phyloP scores from a whole-genome alignment of 1,140 invertebrate species.

The Samia ricini region DNA sequence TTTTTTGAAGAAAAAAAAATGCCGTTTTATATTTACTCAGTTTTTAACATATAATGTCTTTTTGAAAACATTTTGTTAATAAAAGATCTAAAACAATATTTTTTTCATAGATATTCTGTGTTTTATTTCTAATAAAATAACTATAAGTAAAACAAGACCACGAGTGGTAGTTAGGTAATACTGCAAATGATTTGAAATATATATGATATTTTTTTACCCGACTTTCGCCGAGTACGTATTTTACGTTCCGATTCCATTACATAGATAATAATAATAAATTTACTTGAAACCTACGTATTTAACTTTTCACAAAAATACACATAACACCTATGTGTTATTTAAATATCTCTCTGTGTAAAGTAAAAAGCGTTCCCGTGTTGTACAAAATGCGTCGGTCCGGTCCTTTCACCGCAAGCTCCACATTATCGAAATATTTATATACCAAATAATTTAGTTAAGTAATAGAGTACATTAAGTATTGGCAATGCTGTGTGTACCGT shows the following conservation, averaged over 20 bases:
- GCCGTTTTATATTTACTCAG: too few species aligned
- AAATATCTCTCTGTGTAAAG: slow-evolving; percentile 20
- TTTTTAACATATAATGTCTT: too few species aligned
- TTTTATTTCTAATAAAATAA: too few species aligned
- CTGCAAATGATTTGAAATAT: too few species aligned
- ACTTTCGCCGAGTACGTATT: too few species aligned
- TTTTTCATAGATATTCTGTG: too few species aligned
- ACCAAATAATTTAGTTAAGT: slow-evolving; percentile 5
- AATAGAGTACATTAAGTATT: neutral
- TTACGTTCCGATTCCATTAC: neutral
- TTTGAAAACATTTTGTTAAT: too few species aligned
- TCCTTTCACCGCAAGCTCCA: neutral
- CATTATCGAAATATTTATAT: slow-evolving; percentile 12
- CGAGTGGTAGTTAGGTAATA: too few species aligned
- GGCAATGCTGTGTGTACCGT: neutral
- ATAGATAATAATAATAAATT: neutral
- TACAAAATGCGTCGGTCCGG: slow-evolving; percentile 6
- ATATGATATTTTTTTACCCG: too few species aligned
- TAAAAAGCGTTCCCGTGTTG: slow-evolving; percentile 40
- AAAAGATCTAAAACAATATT: too few species aligned
- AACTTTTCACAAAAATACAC: slow-evolving; percentile 1
- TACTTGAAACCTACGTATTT: neutral
- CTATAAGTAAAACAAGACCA: too few species aligned
- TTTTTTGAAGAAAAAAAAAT: too few species aligned
- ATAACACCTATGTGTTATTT: neutral